These are phyloP conservation scores for Lamproptera curius DNA, from an alignment of 2,888 invertebrate genomes.

Conservation along the genomic window DNA sequence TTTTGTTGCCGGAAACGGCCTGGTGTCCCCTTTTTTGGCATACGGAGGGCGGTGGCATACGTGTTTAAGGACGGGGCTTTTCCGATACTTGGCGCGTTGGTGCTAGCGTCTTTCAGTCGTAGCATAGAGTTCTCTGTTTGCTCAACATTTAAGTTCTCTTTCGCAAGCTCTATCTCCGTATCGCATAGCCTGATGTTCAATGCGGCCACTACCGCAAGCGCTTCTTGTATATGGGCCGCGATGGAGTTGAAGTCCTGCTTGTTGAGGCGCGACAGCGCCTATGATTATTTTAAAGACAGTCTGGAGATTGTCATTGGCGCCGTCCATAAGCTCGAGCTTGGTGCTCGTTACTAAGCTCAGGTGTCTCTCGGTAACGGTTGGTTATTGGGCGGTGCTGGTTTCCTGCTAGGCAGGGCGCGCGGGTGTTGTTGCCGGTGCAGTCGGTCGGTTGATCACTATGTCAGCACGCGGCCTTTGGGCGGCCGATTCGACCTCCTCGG, in stretches of 20 bases:
- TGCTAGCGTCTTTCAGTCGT: background rate
- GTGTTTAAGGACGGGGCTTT: background rate
- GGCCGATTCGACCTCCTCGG: no score
- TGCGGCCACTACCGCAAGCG: background rate
- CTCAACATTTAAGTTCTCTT: background rate
- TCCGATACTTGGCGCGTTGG: background rate
- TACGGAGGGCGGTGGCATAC: background rate
- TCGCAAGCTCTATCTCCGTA: background rate
- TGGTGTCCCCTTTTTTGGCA: background rate
- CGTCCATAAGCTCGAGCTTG: background rate
- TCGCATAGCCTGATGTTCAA: background rate
- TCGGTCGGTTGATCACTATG: no score
- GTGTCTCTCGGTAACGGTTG: no score
- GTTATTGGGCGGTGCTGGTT: no score
- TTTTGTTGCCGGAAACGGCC: background rate
- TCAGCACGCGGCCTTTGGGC: no score
- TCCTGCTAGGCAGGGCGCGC: no score
- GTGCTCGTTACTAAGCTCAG: background rate
- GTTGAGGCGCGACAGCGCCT: background rate
- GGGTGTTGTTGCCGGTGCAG: no score
- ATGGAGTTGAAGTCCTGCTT: background rate
- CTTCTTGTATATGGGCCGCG: background rate
- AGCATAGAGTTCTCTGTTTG: background rate
- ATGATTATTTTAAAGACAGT: background rate
- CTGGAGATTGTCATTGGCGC: background rate